Percentiles rank a stretch among this genome's conserved stretches.
These are phyloP conservation scores for Rhyacichthys aspro DNA, from an alignment of 2,797 vertebrate genomes.

Conservation along the genomic window DNA sequence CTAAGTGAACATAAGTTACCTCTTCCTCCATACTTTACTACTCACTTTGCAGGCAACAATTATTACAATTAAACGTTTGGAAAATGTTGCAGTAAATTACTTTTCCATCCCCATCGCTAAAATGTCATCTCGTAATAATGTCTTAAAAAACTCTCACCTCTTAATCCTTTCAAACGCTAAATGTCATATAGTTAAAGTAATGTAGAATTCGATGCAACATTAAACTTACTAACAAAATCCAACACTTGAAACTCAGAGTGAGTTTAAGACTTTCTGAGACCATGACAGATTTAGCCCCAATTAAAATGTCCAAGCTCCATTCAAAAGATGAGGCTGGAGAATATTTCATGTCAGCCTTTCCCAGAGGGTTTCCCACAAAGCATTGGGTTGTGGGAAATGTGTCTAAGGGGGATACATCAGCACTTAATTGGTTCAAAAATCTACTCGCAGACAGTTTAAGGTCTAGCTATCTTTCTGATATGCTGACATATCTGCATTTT, in stretches of 20 bases:
- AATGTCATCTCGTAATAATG: conserved; percentile 18
- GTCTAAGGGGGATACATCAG: conserved; percentile 56
- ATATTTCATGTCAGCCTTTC: conserved; percentile 51
- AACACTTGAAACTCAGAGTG: conserved; percentile 10
- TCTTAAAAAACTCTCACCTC: neutral
- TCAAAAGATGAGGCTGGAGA: conserved; percentile 43
- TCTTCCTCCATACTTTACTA: neutral
- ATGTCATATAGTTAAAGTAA: conserved; percentile 9
- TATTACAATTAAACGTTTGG: conserved; percentile 1
- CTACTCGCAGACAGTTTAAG: conserved; percentile 32
- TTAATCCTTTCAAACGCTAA: conserved; percentile 23
- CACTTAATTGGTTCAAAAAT: conserved; percentile 67
- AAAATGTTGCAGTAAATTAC: conserved; percentile 14
- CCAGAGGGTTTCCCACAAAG: conserved; percentile 40
- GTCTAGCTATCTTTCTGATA: conserved; percentile 55
- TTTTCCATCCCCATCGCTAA: neutral
- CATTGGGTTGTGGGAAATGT: conserved; percentile 39
- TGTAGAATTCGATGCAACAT: conserved; percentile 2
- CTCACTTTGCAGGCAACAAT: conserved; percentile 6
- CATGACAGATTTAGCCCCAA: conserved; percentile 63
- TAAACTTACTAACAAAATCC: conserved; percentile 19
- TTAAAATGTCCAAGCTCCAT: conserved; percentile 61
- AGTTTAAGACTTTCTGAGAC: conserved; percentile 25
- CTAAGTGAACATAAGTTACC: neutral
- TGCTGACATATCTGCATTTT: conserved; percentile 12